Evolutionary conservation across 2,888 invertebrate species (phyloP), one percentile per base, ranked within the genome.

Genomic region (Schizotus pectinicornis): DNA sequence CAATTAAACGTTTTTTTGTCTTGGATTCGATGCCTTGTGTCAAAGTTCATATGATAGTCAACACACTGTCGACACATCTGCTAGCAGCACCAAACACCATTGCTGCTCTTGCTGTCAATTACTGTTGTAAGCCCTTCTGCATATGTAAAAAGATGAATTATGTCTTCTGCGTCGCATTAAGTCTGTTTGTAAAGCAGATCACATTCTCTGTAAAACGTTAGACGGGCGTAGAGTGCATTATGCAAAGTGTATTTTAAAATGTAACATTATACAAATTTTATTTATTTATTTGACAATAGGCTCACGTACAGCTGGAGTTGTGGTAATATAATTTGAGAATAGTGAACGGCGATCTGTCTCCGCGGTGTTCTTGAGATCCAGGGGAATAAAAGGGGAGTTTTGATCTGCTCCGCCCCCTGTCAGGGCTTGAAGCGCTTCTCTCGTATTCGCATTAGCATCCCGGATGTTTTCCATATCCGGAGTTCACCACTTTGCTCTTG

Each of bases 241-340:
- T 79, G 78, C 78, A 78, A 77, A 79, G 76, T 74, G 76, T 78
- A 78, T 78, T 78, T 79, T 78, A 79, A 79, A 78, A 78, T 75
- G 78, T 79, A 78, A 78, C 78, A 76, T 77, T 79, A 79, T 77
- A 74, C 78, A 78, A 79, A 79, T 77, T 77, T 78, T 78, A 79
- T 79, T 79, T 79, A 79, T 80, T 78, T 80, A 79, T 79, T 80
- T 80, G 78, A 79, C 78, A 80, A 80, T 79, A 79, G 79, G 78
- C 78, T 79, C 80, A 80, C 80, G 80, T 80, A 77, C 74, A 67
- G 61, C 71, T 68, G 71, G 73, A 77, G 76, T 75, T 75, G 77
- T 69, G 76, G 77, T 79, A 79, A 79, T 78, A 74, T 72, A 79
- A 80, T 80, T 80, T 79, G 77, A 74, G 77, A 76, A 76, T 77